Evolutionary conservation across 2,888 invertebrate genomes (phyloP).

Genomic region (Lomographa bimaculata): DNA sequence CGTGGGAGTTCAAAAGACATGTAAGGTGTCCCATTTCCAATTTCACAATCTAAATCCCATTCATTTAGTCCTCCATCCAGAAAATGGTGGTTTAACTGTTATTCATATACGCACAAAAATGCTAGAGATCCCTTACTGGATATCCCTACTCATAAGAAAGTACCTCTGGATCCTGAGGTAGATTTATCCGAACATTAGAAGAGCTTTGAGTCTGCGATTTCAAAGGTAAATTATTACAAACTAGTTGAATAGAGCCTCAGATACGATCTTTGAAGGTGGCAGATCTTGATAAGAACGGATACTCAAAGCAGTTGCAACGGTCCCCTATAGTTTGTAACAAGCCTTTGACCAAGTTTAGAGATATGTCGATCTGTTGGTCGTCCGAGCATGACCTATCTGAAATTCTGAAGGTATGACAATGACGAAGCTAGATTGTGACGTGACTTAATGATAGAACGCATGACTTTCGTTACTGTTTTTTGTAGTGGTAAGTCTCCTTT

Average conservation of each 20-base stretch:
- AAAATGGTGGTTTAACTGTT: too few relatives aligned
- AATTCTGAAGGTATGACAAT: too few relatives aligned
- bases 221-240: conserved; percentile 25
- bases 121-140: too few relatives aligned
- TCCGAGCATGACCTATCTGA: neutral
- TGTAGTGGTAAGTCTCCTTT: too few relatives aligned
- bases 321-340: conserved; percentile 8
- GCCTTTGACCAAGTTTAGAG: conserved; percentile 13
- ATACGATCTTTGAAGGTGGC: conserved; percentile 22
- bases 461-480: conserved; percentile 33
- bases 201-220: conserved; percentile 21
- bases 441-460: conserved; percentile 41
- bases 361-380: conserved; percentile 12
- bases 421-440: too few relatives aligned
- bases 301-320: conserved; percentile 17
- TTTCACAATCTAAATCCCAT: too few relatives aligned
- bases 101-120: too few relatives aligned
- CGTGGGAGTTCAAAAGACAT: too few relatives aligned
- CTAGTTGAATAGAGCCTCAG: conserved; percentile 22
- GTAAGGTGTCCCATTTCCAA: too few relatives aligned
- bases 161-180: conserved; percentile 8
- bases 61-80: too few relatives aligned
- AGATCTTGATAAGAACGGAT: conserved; percentile 15
- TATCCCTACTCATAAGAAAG: too few relatives aligned
- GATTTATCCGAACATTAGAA: conserved; percentile 20